phyloP scores from a whole-genome alignment of 2,797 vertebrate species.

The Sparus aurata region DNA sequence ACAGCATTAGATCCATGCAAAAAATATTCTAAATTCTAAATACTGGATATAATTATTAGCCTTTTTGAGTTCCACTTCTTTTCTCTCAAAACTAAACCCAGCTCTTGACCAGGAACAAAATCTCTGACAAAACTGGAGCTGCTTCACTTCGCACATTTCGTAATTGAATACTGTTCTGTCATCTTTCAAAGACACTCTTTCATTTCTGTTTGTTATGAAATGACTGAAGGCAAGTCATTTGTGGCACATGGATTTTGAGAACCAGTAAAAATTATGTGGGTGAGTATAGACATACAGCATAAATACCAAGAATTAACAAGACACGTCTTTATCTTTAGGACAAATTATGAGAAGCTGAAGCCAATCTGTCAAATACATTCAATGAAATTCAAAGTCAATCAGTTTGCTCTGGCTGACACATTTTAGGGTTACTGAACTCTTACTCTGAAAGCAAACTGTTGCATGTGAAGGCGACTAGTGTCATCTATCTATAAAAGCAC shows the following conservation, averaged over 20 bases:
- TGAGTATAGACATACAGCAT: neutral
- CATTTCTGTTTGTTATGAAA: neutral
- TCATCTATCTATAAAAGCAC: too few species aligned
- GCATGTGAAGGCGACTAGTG: neutral
- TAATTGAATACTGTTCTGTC: neutral
- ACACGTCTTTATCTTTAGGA: neutral
- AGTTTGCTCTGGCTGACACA: neutral
- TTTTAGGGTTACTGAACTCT: neutral
- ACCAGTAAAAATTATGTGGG: neutral
- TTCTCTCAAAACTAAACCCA: neutral
- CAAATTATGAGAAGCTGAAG: neutral
- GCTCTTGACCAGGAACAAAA: neutral
- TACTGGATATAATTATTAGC: too few species aligned
- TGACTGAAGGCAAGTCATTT: too few species aligned
- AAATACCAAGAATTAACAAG: neutral
- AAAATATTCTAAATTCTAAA: neutral
- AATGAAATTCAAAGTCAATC: neutral
- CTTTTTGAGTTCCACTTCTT: neutral
- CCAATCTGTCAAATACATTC: neutral
- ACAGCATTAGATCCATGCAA: neutral
- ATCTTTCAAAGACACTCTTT: neutral
- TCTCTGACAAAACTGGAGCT: neutral
- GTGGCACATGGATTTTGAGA: neutral
- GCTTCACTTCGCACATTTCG: neutral
- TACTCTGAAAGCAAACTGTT: neutral